Base-by-base conservation (phyloP, 2,888 invertebrate species). In the Eulithis testata region DNA sequence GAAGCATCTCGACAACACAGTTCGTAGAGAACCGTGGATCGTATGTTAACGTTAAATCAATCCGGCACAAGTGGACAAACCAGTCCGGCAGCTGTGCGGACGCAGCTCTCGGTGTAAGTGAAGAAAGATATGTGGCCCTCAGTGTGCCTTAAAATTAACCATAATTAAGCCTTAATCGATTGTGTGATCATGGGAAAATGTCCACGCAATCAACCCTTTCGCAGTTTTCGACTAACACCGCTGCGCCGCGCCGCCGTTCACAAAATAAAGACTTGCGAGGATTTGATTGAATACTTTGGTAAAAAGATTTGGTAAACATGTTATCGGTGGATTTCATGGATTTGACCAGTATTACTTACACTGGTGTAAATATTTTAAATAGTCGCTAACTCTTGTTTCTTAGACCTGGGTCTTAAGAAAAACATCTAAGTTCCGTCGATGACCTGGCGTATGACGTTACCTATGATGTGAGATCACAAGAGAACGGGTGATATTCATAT, bases 61-160 rank as follows among this genome's bases (percentile, higher is more conserved):
- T 92, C 92, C 86, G 83, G 83, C 80, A 79, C 91, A 89, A 91
- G 93, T 91, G 91, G 93, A 89, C 89, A 91, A 93, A 93, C 93
- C 93, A 91, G 93, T 93, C 89, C 78, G 87, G 91, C 93, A 92
- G 91, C 93, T 73, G 73, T 91, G 91, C 85, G 82, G 83, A 83
- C 87, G 81, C 81, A 77, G 75, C 76, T 76, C 73, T 79, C 80
- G 86, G 81, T 81, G 78, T 83, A 87, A 88, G 88, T 85, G 82
- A 85, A 76, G 82, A 83, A 83, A 83, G 79, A 78, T 60, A 56
- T 44, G 52, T 50, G 58, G 59, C 53, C 45, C 51, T 63, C 57
- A 60, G 56, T 27, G 36, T 53, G 53, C 60, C 27, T 62, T 49
- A 57, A 63, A 63, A 60, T 27, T 49, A 60, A 63, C 49, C 40